Conservation (phyloP, 2,797 vertebrate species). For the Lepilemur ruficaudatus region DNA sequence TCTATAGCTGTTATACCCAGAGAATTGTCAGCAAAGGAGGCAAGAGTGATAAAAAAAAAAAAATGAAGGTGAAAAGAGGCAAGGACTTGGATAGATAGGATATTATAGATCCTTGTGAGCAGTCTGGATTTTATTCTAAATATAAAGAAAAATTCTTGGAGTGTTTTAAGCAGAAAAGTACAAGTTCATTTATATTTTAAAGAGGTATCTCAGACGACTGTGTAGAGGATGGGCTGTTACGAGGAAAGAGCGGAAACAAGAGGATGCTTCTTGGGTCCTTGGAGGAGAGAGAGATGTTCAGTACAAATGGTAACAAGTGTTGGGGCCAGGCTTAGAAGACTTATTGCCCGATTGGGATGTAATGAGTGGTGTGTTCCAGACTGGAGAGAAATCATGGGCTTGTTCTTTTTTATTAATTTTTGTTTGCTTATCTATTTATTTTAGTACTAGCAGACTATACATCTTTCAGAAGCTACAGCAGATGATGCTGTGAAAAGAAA, state of each 20-base stretch:
- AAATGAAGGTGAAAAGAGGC: background rate
- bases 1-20: background rate
- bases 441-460: background rate
- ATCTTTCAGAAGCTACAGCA: background rate
- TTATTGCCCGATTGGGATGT: background rate
- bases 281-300: accelerated
- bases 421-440: background rate
- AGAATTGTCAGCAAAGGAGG: background rate
- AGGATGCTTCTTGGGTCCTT: background rate
- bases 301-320: background rate
- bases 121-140: background rate
- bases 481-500: background rate
- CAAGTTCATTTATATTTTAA: background rate
- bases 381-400: background rate
- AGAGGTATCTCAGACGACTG: background rate
- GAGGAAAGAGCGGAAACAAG: background rate
- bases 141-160: background rate
- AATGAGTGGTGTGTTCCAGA: background rate
- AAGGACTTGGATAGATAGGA: no score
- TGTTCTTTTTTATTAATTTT: background rate
- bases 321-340: background rate
- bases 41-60: background rate
- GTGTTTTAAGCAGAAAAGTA: background rate
- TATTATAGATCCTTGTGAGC: background rate
- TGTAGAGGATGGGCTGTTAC: background rate